Percentiles rank a stretch among this genome's conserved stretches.
These are phyloP conservation scores for Ellobius talpinus DNA, from an alignment of 2,113 vertebrate genomes.

Conservation along the genomic window DNA sequence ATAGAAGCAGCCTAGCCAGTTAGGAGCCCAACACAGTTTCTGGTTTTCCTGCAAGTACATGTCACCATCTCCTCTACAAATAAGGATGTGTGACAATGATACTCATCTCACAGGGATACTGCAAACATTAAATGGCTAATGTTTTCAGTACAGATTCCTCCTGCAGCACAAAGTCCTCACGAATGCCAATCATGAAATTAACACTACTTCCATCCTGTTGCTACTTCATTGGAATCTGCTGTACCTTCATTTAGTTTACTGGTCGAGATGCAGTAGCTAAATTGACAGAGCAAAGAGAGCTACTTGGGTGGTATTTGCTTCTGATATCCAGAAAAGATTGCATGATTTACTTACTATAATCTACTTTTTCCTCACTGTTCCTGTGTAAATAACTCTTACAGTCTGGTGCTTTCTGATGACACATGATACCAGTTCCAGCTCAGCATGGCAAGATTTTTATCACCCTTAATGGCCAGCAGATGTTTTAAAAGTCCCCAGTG, in stretches of 20 bases:
- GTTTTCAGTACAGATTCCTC: background rate
- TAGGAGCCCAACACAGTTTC: background rate
- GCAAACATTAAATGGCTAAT: background rate
- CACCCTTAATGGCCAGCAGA: background rate
- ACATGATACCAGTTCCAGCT: background rate
- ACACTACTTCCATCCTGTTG: background rate
- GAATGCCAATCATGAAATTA: background rate
- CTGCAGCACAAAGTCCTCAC: background rate
- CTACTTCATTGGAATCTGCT: background rate
- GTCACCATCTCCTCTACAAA: background rate
- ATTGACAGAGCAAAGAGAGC: background rate
- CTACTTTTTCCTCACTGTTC: background rate
- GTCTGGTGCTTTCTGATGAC: background rate
- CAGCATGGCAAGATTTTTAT: background rate
- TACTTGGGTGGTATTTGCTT: background rate
- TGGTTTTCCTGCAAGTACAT: background rate
- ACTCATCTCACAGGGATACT: background rate
- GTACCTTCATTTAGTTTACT: background rate
- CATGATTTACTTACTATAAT: background rate
- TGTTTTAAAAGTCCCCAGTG: background rate
- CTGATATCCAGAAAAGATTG: background rate
- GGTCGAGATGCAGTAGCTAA: background rate
- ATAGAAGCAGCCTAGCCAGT: background rate
- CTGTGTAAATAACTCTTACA: conserved; percentile 2
- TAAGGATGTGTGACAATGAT: background rate